A percentile compares a stretch with the other conserved stretches of the same genome.
Conservation (phyloP, 2,888 invertebrate genomes). For the Eutolmus rufibarbis region DNA sequence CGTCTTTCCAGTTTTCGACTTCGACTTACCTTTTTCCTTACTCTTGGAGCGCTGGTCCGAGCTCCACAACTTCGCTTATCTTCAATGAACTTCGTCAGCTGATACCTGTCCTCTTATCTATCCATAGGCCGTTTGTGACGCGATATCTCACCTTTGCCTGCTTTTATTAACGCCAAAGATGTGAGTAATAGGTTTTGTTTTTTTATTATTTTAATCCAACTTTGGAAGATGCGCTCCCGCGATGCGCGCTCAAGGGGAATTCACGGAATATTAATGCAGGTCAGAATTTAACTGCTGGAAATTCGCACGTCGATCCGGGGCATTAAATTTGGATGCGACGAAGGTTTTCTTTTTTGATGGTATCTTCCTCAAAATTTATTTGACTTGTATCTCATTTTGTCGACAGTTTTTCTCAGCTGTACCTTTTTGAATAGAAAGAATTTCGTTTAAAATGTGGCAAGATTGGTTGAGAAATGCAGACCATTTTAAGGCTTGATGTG, state of each 20-base stretch:
- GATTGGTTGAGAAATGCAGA: not conserved
- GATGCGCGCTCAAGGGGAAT: not conserved
- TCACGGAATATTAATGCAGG: conserved; percentile 23
- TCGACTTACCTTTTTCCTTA: not conserved
- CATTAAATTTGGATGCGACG: not conserved
- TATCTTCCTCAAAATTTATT: not conserved
- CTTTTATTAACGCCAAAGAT: not conserved
- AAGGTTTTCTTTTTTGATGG: not conserved
- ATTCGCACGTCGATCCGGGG: not conserved
- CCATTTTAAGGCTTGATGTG: not conserved
- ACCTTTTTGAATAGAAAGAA: not conserved
- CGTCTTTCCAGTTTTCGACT: not conserved
- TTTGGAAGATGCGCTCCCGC: not conserved
- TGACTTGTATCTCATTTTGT: not conserved
- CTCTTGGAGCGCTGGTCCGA: not conserved
- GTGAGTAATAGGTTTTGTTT: not conserved
- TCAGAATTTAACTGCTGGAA: conserved; percentile 9
- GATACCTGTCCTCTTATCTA: not conserved
- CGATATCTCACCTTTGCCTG: not conserved
- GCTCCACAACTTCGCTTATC: not conserved
- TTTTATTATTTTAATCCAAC: not conserved
- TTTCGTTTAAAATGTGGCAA: not conserved
- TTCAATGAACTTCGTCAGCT: not conserved
- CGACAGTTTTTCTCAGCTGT: not conserved
- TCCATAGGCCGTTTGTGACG: not conserved